Percentiles rank a stretch among this genome's conserved stretches.
Conservation (phyloP, 2,888 invertebrate species). For the Latrodectus hesperus region DNA sequence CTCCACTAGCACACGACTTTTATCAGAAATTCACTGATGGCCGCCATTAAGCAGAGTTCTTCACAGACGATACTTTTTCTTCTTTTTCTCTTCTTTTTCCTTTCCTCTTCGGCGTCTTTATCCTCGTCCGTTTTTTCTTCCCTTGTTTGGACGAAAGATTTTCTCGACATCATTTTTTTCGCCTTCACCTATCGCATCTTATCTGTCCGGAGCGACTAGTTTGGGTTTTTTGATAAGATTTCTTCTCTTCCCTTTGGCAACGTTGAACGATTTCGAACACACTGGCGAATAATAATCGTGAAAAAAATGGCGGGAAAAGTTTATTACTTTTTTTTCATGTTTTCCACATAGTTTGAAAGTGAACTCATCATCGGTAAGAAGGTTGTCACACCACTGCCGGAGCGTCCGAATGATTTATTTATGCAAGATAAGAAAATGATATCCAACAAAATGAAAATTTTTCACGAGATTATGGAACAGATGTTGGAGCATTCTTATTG, state of each 20-base stretch:
- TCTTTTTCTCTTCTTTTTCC: background rate
- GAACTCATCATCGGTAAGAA: background rate
- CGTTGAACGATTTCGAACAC: background rate
- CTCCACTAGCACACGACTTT: constrained; percentile 54
- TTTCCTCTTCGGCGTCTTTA: constrained; percentile 28
- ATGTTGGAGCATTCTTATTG: no score
- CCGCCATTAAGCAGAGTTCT: constrained; percentile 64
- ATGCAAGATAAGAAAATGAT: constrained; percentile 54
- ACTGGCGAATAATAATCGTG: background rate
- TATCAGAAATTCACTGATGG: constrained; percentile 59
- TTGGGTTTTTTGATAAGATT: constrained; percentile 62
- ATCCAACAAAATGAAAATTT: constrained; percentile 12
- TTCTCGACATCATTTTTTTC: constrained; percentile 12
- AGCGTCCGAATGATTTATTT: constrained; percentile 52
- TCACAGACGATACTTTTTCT: constrained; percentile 13
- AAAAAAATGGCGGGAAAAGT: constrained; percentile 10
- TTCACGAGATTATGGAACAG: no score
- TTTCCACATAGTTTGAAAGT: constrained; percentile 24
- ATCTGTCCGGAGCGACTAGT: constrained; percentile 54
- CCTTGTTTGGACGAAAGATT: constrained; percentile 55
- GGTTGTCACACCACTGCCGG: background rate
- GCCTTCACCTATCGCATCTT: constrained; percentile 41
- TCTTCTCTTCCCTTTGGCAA: constrained; percentile 47
- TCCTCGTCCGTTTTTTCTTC: constrained; percentile 15
- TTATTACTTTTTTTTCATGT: constrained; percentile 13